Evolutionary conservation across 2,797 vertebrate genomes (phyloP), one percentile per base, ranked within the genome.

Genomic region (Distichodus sexfasciatus): DNA sequence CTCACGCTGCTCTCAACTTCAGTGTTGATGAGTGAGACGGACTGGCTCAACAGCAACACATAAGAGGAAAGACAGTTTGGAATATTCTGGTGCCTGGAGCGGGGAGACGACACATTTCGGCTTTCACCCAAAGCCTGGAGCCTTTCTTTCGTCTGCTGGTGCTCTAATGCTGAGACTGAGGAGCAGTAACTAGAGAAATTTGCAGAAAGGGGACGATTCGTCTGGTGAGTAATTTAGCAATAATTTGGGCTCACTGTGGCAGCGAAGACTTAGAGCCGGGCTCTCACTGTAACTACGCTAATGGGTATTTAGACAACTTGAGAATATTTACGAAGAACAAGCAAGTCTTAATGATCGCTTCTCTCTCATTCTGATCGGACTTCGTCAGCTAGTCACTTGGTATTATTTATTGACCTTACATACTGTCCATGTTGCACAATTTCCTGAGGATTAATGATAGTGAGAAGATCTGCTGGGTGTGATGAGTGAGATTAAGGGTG

Each of bases 181-280:
- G 35, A 40, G 23, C 3, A 29, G 6, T 7, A 35, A 12, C 2
- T 59, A 2, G n/a, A 10, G 14, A 17, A 4, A 4, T 46, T 58
- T 53, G 54, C 55, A 51, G 65, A 31, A 74, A 61, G 75, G 66
- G 70, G 71, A 26, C n/a, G n/a, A 68, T 41, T 62, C 59, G 68
- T 36, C 28, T 1, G 75, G 85, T 85, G 73, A 87, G 84, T 79
- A 72, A 36, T 29, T 19, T 59, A 7, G 31, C 14, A 50, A 60
- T 58, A 50, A 50, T 9, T 24, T 21, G 10, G 14, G 17, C 50
- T 43, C 31, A 24, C n/a, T 17, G 17, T 26, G 12, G 12, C 29
- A 15, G 14, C 21, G 40, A 4, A 2, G 12, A 15, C 11, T 31
- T 23, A 35, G 7, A n/a, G n/a, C n/a, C n/a, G n/a, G n/a, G n/a